Evolutionary conservation across 1,140 invertebrate genomes (phyloP).

Genomic region (Tetramorium parvispinum): DNA sequence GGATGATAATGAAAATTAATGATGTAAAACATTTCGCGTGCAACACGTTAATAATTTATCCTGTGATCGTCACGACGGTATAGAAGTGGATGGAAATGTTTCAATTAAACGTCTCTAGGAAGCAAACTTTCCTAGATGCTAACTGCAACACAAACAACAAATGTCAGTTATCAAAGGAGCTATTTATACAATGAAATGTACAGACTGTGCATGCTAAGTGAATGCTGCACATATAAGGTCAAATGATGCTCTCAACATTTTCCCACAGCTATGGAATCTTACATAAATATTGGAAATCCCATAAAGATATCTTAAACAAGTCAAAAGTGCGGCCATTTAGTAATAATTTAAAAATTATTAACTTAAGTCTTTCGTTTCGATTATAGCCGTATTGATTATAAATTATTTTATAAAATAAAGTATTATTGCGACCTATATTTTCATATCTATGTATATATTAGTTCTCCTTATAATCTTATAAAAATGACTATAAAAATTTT

Average conservation of each 20-base stretch:
- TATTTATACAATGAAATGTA: not conserved
- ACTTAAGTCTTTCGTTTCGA: not conserved
- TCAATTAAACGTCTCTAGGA: slow-evolving; percentile 26
- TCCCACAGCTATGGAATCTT: not conserved
- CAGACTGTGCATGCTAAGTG: not conserved
- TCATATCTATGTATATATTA: not conserved
- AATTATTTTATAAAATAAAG: not conserved
- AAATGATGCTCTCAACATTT: not conserved
- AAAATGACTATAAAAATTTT: not conserved
- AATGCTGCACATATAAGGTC: not conserved
- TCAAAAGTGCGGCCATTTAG: not conserved
- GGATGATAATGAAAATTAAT: slow-evolving; percentile 20
- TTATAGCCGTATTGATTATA: not conserved
- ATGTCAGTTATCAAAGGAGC: not conserved
- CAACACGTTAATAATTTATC: not conserved
- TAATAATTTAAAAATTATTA: not conserved
- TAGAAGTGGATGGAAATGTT: not conserved
- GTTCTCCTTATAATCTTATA: not conserved
- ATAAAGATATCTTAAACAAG: not conserved
- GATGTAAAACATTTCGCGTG: slow-evolving; percentile 5
- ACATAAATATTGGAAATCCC: not conserved
- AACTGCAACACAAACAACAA: not conserved
- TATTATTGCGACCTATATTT: not conserved
- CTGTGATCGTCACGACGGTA: not conserved
- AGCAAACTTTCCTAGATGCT: not conserved